These are phyloP conservation scores for Drosophila tsacasi DNA, from an alignment of 1,140 invertebrate genomes.

Conservation along the genomic window DNA sequence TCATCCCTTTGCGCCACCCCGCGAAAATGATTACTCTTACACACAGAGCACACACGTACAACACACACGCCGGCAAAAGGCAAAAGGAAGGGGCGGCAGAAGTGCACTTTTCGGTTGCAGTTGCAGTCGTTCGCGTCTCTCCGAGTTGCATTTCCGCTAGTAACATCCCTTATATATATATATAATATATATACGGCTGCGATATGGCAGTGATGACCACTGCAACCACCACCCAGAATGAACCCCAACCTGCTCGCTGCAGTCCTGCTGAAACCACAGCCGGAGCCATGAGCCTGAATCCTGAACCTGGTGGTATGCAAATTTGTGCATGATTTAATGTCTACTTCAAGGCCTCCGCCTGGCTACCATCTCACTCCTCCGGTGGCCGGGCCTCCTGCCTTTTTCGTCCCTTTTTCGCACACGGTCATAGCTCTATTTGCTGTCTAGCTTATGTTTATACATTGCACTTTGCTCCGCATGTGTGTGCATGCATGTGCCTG, in stretches of 20 bases:
- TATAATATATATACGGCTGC: conserved; percentile 67
- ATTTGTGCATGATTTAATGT: conserved; percentile 71
- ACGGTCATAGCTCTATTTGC: conserved; percentile 35
- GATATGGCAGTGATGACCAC: conserved; percentile 28
- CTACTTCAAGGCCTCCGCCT: conserved; percentile 48
- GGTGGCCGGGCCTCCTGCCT: not conserved
- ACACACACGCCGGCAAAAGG: not conserved
- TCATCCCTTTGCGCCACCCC: conserved; percentile 32
- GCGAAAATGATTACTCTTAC: conserved; percentile 39
- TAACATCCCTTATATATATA: conserved; percentile 77
- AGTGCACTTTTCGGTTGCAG: conserved; percentile 55
- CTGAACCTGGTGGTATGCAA: conserved; percentile 47
- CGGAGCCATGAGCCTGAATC: conserved; percentile 14
- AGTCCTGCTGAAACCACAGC: conserved; percentile 21
- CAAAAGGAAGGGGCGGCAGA: conserved; percentile 36
- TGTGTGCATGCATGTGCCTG: conserved; percentile 9
- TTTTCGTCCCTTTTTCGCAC: conserved; percentile 1
- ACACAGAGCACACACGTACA: conserved; percentile 3
- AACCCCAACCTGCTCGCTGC: conserved; percentile 13
- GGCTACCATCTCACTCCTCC: conserved; percentile 4
- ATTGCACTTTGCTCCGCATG: conserved; percentile 29
- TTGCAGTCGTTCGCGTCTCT: conserved; percentile 40
- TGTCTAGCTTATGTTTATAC: conserved; percentile 60
- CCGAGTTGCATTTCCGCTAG: conserved; percentile 62
- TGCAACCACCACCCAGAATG: conserved; percentile 40